These are phyloP conservation scores for Macroglossus sobrinus DNA, from an alignment of 2,113 vertebrate species.

Conservation along the genomic window DNA sequence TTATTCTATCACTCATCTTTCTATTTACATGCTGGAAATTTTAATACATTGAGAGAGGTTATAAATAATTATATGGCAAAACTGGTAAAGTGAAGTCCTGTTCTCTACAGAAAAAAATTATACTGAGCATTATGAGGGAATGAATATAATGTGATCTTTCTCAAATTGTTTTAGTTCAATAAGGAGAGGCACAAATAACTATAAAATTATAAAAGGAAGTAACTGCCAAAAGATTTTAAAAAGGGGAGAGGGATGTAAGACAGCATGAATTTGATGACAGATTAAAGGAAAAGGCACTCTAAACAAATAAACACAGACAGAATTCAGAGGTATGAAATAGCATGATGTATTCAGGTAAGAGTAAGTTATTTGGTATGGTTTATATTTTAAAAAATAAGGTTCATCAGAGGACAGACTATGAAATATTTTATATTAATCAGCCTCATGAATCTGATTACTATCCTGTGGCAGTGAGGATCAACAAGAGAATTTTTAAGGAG, in stretches of 20 bases:
- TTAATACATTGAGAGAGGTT: background rate
- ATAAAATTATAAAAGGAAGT: background rate
- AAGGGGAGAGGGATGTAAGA: too few species aligned
- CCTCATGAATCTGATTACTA: background rate
- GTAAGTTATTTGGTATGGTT: background rate
- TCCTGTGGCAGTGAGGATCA: background rate
- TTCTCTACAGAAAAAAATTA: background rate
- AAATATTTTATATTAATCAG: background rate
- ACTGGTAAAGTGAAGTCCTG: background rate
- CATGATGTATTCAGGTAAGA: background rate
- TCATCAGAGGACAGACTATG: background rate
- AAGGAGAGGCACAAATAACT: background rate
- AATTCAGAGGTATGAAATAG: background rate
- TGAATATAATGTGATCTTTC: background rate
- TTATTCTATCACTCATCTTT: background rate
- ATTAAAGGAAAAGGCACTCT: background rate
- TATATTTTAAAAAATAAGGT: background rate
- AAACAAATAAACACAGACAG: background rate
- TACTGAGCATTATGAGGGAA: background rate
- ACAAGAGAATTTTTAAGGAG: background rate
- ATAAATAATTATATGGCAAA: constrained; percentile 2
- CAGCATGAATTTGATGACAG: background rate
- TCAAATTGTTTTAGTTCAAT: constrained; percentile 15
- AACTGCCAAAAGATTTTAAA: background rate
- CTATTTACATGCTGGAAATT: background rate